Conservation (phyloP, 1,140 invertebrate species). For the Lucilia sericata region DNA sequence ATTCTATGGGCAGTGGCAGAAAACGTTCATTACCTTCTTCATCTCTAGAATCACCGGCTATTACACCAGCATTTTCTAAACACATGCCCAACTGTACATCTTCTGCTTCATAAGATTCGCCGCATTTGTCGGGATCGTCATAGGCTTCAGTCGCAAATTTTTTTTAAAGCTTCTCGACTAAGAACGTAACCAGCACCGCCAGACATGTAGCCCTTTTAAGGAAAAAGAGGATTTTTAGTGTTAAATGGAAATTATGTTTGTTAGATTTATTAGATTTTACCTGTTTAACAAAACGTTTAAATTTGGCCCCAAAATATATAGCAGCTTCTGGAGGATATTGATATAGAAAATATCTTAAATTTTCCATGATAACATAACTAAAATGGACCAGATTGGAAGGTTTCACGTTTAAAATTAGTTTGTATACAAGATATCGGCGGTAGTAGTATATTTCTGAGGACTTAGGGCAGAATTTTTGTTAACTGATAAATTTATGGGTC, state of each 20-base stretch:
- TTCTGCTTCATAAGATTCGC: slow-evolving; percentile 78
- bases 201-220: slow-evolving; percentile 88
- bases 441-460: too few relatives aligned
- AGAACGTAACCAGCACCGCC: slow-evolving; percentile 94
- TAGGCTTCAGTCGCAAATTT: slow-evolving; percentile 80
- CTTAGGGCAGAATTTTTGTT: too few relatives aligned
- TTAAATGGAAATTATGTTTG: neutral
- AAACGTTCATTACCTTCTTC: slow-evolving; percentile 84
- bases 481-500: too few relatives aligned
- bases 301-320: slow-evolving; percentile 89
- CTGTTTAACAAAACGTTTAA: slow-evolving; percentile 84
- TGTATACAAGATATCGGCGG: too few relatives aligned
- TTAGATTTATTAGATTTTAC: slow-evolving; percentile 28
- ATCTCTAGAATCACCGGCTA: slow-evolving; percentile 89
- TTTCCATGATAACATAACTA: slow-evolving; percentile 86
- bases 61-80: slow-evolving; percentile 86
- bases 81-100: slow-evolving; percentile 94
- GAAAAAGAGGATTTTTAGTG: neutral
- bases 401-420: too few relatives aligned
- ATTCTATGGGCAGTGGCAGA: slow-evolving; percentile 76
- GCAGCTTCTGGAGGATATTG: slow-evolving; percentile 77
- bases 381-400: neutral
- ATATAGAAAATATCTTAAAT: slow-evolving; percentile 88
- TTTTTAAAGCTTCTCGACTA: slow-evolving; percentile 80
- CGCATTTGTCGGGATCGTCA: slow-evolving; percentile 77